phyloP scores from a whole-genome alignment of 2,113 vertebrate genomes.

The Hypanus sabinus region DNA sequence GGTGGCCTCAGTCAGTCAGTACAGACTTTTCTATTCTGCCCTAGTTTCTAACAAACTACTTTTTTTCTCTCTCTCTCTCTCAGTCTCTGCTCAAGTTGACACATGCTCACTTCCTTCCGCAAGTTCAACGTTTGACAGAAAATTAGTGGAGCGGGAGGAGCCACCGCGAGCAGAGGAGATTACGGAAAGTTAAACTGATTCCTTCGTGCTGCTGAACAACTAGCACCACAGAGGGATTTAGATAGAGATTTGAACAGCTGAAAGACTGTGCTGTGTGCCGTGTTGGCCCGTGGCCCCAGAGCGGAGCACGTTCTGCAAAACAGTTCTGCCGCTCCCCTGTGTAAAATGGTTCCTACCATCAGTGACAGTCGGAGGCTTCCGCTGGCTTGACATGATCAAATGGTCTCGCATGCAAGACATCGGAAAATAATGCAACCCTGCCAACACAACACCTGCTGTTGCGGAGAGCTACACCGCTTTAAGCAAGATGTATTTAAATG shows the following conservation, averaged over 20 bases:
- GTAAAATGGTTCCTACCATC: background rate
- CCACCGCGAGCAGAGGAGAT: background rate
- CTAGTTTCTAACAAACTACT: background rate
- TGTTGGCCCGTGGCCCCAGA: background rate
- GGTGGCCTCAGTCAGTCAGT: background rate
- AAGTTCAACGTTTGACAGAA: slow-evolving; percentile 23
- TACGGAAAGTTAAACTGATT: background rate
- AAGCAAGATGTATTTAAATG: background rate
- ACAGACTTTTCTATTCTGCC: background rate
- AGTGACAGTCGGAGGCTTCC: background rate
- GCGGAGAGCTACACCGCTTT: background rate
- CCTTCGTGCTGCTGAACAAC: background rate
- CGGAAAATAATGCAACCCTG: background rate
- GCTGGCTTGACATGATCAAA: background rate
- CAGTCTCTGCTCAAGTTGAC: slow-evolving; percentile 1
- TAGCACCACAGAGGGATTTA: background rate
- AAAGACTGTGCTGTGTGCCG: background rate
- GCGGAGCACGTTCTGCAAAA: background rate
- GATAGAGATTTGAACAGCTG: background rate
- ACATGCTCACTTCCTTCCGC: slow-evolving; percentile 30
- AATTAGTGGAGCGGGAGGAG: background rate
- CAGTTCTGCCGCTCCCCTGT: background rate
- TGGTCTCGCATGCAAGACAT: background rate
- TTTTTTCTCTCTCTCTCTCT: background rate
- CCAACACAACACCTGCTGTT: background rate